Base-by-base conservation (phyloP, 1,140 invertebrate genomes). In the Leptestheria dahalacensis region DNA sequence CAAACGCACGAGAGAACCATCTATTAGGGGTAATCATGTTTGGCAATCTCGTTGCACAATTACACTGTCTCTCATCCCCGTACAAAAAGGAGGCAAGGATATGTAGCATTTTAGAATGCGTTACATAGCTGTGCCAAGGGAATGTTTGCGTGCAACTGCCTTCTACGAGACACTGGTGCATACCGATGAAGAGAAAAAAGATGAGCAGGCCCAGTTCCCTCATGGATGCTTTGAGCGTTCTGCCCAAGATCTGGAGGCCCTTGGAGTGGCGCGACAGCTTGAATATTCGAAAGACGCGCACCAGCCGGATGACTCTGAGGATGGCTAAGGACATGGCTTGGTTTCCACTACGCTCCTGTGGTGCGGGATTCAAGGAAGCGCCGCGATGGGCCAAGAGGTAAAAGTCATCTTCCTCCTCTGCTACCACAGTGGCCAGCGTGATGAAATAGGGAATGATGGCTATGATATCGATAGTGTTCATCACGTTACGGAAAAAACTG, bases 371-470 rank as follows among this genome's bases (percentile, higher is more conserved):
- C 15, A 41, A 41, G 33, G 33, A 41, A 67, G 87, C 87, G 66
- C 86, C 86, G 71, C 85, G 82, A 61, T 86, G 86, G 69, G 6
- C 33, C 15, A 41, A 41, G 6, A 6, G 33, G 15, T 41, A 41
- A 15, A 41, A 15, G 46, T 57, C 61, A 71, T 89, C 85, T 73
- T 91, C 86, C 75, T 96, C 87, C 77, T 95, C 91, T 65, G 92
- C 91, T 72, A 97, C 87, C 62, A 97, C 94, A 63, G 94, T 98
- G 71, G 91, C 94, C 76, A 99, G 79, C 66, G 96, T 98, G 74
- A 99, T 91, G 81, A 99, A 98, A 77, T 98, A 99, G 65, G 97
- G 97, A 79, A 97, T 93, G 80, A 99, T 98, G 71, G 97, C 92
- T 75, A 94, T 91, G 75, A 99, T 89, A 76, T 99, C 97, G 76